Evolutionary conservation across 2,888 invertebrate species (phyloP).

Genomic region (Conchocele bisecta): DNA sequence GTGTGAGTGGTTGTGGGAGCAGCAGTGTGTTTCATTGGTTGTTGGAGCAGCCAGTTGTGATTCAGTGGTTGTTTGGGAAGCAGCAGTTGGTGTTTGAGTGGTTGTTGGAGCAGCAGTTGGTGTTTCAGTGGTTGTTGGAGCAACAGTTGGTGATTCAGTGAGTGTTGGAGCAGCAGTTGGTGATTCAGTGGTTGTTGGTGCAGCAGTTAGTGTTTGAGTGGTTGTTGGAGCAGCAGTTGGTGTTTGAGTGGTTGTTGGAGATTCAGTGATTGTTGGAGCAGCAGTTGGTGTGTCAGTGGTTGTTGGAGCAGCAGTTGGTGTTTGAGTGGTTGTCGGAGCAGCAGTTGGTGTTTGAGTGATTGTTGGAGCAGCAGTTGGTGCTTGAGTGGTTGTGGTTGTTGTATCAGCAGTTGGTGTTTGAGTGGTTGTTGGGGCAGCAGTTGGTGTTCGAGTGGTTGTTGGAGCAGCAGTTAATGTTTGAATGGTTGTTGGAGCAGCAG

Average conservation of each 20-base stretch:
- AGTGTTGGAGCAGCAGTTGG: not conserved
- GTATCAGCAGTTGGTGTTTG: not conserved
- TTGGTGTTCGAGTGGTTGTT: not conserved
- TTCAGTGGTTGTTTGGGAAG: not conserved
- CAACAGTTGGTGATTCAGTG: not conserved
- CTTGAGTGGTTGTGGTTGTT: too few species aligned
- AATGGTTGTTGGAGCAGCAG: not conserved
- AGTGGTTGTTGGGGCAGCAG: not conserved
- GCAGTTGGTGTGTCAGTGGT: not conserved
- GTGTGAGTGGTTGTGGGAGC: not conserved
- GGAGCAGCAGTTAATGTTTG: not conserved
- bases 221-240: not conserved
- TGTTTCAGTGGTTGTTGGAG: constrained; percentile 8
- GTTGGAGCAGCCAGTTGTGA: not conserved
- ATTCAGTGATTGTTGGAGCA: not conserved
- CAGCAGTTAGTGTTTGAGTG: not conserved
- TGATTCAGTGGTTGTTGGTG: not conserved
- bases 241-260: not conserved
- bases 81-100: constrained; percentile 7
- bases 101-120: constrained; percentile 6
- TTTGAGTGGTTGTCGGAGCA: not conserved
- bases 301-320: not conserved
- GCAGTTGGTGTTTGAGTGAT: not conserved
- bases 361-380: not conserved
- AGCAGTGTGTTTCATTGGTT: not conserved